Evolutionary conservation across 2,797 vertebrate species (phyloP).

Genomic region (Eidolon dupreanum): DNA sequence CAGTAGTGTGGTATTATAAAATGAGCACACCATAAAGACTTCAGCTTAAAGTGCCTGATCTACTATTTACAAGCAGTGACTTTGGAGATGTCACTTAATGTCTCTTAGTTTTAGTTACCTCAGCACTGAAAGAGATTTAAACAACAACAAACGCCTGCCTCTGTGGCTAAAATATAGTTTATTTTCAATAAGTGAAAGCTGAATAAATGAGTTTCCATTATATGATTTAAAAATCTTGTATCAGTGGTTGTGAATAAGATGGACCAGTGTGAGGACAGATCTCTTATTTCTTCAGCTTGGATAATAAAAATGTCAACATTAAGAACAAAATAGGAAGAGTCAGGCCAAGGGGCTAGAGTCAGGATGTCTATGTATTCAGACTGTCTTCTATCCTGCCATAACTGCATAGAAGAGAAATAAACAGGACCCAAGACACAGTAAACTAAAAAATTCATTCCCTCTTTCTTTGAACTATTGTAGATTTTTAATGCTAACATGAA

Average conservation of each 20-base stretch:
- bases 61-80: background rate
- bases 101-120: background rate
- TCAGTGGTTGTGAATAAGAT: background rate
- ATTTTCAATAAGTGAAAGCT: background rate
- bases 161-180: background rate
- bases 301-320: background rate
- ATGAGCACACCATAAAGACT: background rate
- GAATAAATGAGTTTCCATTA: background rate
- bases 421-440: background rate
- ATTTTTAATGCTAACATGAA: conserved; percentile 19
- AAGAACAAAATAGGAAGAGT: background rate
- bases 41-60: background rate
- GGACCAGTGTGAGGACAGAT: background rate
- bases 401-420: background rate
- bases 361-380: background rate
- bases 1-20: background rate
- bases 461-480: background rate
- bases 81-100: background rate
- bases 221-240: background rate
- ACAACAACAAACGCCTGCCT: background rate
- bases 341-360: background rate
- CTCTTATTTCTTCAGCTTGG: background rate
- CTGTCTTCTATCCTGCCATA: background rate
- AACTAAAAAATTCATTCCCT: background rate
- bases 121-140: conserved; percentile 7